Base-by-base conservation (phyloP, 2,888 invertebrate genomes). In the Sinopyrophorus schimmeli region DNA sequence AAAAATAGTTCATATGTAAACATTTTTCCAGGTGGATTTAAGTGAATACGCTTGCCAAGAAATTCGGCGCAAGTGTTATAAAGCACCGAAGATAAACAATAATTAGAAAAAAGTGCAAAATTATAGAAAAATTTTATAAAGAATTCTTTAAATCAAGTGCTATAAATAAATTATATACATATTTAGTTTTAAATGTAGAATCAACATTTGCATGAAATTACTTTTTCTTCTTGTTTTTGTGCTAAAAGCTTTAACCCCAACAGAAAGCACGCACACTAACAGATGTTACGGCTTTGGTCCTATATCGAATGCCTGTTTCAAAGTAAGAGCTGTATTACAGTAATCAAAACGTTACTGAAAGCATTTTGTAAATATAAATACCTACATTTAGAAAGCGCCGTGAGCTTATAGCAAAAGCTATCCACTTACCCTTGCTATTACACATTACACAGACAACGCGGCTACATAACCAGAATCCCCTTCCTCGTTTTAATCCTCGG, bases 401-500 rank as follows among this genome's bases (percentile, higher is more conserved):
- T 18, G 16, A 47, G 39, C 47, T 7, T 16, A 35, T 14, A 35
- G 35, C 14, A 27, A 27, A 21, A n/a, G 31, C 21, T 14, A 26
- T 17, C 12, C 6, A 49, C 20, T 32, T 27, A 31, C 37, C 34
- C 30, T 24, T 39, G 27, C 34, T 20, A 41, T 46, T 30, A 34
- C 35, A 37, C 14, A 32, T 20, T 32, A 42, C 15, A 15, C 23
- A 16, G 21, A 21, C 49, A 40, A 51, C 46, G 41, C 37, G 46
- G 34, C 41, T 51, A 30, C 40, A 21, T 28, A 47, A 47, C 40
- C 47, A 52, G 31, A 42, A 49, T 23, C 43, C 44, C 47, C 42
- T 15, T 53, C 41, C 48, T 24, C 35, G 42, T 54, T 54, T 51
- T 53, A 51, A 55, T 55, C 52, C 53, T 42, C 17, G 43, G 12